Evolutionary conservation across 2,888 invertebrate species (phyloP).

Genomic region (Geophilus truncorum): DNA sequence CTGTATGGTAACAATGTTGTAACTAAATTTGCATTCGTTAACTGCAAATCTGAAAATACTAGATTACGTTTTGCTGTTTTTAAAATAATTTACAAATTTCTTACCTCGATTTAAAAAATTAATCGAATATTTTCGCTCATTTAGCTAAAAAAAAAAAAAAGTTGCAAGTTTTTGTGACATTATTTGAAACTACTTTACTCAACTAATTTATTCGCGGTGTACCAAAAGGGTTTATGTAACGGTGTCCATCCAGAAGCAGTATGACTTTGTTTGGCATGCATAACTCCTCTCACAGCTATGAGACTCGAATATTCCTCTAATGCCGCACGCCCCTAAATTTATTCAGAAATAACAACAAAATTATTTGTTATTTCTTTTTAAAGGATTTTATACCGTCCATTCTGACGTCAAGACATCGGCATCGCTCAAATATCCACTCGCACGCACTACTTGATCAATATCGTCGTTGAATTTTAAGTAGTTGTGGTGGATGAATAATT

Average conservation of each 20-base stretch:
- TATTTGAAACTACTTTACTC: background rate
- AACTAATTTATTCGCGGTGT: background rate
- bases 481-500: conserved; percentile 50
- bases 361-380: background rate
- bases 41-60: too few relatives aligned
- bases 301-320: background rate
- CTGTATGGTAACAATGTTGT: too few relatives aligned
- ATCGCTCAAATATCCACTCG: conserved; percentile 63
- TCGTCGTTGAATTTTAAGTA: conserved; percentile 62
- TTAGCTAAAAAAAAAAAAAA: too few relatives aligned
- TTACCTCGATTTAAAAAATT: too few relatives aligned
- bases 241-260: background rate
- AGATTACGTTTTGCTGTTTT: too few relatives aligned
- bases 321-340: background rate
- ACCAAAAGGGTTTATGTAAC: conserved; percentile 10
- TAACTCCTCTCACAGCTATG: background rate
- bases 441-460: conserved; percentile 59
- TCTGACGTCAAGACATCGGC: conserved; percentile 65
- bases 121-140: too few relatives aligned
- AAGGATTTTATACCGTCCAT: conserved; percentile 44
- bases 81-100: too few relatives aligned
- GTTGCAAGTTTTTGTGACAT: background rate
- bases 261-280: background rate
- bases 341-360: background rate
- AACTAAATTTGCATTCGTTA: too few relatives aligned